Conservation (phyloP, 2,888 invertebrate genomes). For the Phytoseiulus persimilis region DNA sequence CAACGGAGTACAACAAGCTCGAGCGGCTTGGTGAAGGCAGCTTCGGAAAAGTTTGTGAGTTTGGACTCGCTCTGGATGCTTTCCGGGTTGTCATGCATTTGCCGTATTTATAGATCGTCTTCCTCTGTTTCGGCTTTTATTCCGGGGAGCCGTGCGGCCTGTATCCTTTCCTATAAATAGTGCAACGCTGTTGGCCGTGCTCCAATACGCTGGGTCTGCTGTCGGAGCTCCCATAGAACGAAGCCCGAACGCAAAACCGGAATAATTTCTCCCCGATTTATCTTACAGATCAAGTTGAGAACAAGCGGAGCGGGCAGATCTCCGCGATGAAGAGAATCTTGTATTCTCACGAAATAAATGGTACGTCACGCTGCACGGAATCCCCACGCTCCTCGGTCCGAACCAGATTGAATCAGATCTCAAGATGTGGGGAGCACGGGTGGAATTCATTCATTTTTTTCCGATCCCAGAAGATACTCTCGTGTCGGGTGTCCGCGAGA, state of each 20-base stretch:
- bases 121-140: not conserved
- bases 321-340: constrained; percentile 12
- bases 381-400: too few relatives aligned
- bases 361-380: too few relatives aligned
- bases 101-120: too few relatives aligned
- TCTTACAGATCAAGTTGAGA: constrained; percentile 23
- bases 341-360: not conserved
- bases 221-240: not conserved
- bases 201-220: not conserved
- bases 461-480: constrained; percentile 24
- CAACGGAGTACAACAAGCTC: constrained; percentile 20
- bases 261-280: too few relatives aligned
- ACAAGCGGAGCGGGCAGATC: not conserved
- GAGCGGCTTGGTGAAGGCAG: not conserved
- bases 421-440: too few relatives aligned
- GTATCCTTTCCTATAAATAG: not conserved
- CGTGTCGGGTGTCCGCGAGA: not conserved
- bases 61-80: not conserved
- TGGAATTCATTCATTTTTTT: too few relatives aligned
- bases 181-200: not conserved
- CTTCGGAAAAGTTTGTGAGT: constrained; percentile 27
- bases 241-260: not conserved
- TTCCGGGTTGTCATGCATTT: not conserved
- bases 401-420: too few relatives aligned
- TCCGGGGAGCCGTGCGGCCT: not conserved